Conservation (phyloP, 64 coral and sea anemone genomes). For the Catalaphyllia jardinei region DNA sequence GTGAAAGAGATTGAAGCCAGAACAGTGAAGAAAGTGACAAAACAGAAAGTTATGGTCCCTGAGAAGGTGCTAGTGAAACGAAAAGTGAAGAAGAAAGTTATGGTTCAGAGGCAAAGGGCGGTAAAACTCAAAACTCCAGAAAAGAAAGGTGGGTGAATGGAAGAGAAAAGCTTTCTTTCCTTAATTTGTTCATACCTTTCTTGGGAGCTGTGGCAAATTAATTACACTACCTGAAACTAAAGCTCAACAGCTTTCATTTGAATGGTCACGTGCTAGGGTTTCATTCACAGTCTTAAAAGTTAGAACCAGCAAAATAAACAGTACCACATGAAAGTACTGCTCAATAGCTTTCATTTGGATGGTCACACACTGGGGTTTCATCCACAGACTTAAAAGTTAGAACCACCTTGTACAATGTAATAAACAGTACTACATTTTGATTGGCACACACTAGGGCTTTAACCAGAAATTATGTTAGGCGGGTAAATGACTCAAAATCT, state of each 20-base stretch:
- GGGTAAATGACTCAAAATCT: no score
- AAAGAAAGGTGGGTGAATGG: slow-evolving; percentile 14
- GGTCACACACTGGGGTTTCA: neutral
- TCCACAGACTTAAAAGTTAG: neutral
- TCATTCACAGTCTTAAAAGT: neutral
- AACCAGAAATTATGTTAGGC: no score
- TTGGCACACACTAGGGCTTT: no score
- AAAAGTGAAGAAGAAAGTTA: slow-evolving; percentile 92
- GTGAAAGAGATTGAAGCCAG: slow-evolving; percentile 89
- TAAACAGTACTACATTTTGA: no score
- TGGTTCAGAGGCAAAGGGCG: slow-evolving; percentile 68
- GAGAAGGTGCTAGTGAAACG: slow-evolving; percentile 75
- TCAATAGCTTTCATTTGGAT: neutral
- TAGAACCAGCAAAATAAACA: neutral
- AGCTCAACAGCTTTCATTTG: neutral
- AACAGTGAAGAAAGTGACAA: slow-evolving; percentile 79
- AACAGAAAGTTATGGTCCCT: slow-evolving; percentile 84
- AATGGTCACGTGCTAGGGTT: neutral
- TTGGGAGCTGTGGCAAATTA: neutral
- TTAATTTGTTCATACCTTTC: neutral
- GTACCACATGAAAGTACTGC: neutral
- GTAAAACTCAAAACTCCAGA: slow-evolving; percentile 47
- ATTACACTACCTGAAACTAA: neutral
- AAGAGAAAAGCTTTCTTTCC: neutral
- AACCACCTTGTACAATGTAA: neutral